phyloP scores from a whole-genome alignment of 2,113 vertebrate species.

The Rynchops niger region DNA sequence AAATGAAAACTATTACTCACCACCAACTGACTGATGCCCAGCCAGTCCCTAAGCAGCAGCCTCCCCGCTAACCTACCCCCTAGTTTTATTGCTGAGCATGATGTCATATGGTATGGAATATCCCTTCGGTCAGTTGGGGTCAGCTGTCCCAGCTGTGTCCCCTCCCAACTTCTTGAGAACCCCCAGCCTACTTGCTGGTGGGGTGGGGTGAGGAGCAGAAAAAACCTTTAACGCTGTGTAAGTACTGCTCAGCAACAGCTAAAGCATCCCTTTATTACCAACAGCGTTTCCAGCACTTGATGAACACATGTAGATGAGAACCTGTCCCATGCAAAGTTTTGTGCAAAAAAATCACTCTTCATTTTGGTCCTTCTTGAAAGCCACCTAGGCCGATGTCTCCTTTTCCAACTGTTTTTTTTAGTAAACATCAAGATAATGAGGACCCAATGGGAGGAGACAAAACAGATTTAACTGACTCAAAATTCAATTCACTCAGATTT shows the following conservation, averaged over 20 bases:
- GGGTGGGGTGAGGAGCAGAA: neutral
- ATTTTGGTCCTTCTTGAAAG: neutral
- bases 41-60: neutral
- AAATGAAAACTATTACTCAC: neutral
- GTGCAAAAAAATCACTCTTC: neutral
- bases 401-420: neutral
- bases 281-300: neutral
- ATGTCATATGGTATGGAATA: neutral
- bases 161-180: neutral
- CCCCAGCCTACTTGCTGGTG: neutral
- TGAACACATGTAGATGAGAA: neutral
- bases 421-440: neutral
- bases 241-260: neutral
- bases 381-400: accelerated
- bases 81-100: neutral
- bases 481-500: neutral
- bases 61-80: neutral
- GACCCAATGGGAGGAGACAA: neutral
- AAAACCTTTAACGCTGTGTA: neutral
- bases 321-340: neutral
- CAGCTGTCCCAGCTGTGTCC: neutral
- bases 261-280: neutral
- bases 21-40: too few relatives aligned
- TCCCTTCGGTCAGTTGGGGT: neutral
- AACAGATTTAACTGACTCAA: neutral